Conservation (phyloP, 2,888 invertebrate genomes). For the Cetonia aurata region DNA sequence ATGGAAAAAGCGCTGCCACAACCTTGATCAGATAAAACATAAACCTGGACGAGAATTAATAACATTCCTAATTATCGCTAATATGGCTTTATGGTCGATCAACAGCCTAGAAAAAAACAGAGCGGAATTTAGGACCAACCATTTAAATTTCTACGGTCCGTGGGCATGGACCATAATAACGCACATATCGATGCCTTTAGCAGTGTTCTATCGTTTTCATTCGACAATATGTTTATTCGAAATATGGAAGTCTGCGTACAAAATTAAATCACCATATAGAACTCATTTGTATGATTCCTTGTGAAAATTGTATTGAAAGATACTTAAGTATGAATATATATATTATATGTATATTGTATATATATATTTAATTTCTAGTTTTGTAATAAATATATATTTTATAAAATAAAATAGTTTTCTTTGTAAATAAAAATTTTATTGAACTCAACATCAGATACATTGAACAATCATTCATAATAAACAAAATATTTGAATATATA, state of each 20-base stretch:
- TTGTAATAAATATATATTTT: not conserved
- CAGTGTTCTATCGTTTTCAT: conserved; percentile 92
- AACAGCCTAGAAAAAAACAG: conserved; percentile 88
- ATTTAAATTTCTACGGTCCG: conserved; percentile 84
- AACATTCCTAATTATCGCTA: conserved; percentile 84
- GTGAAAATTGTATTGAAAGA: not conserved
- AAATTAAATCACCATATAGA: conserved; percentile 69
- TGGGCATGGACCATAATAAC: conserved; percentile 95
- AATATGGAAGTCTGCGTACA: conserved; percentile 92
- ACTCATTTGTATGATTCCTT: conserved; percentile 15
- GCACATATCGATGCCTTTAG: conserved; percentile 89
- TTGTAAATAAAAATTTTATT: too few species aligned
- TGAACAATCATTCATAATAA: too few species aligned
- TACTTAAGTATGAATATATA: not conserved
- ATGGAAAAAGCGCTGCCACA: conserved; percentile 81
- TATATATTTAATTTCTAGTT: not conserved
- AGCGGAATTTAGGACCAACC: conserved; percentile 85
- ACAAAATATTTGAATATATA: too few species aligned
- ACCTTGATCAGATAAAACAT: conserved; percentile 76
- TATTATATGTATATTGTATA: not conserved
- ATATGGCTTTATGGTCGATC: conserved; percentile 89
- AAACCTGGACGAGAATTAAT: conserved; percentile 90
- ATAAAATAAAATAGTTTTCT: too few species aligned
- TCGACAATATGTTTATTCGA: conserved; percentile 93
- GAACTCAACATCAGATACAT: too few species aligned